phyloP scores from a whole-genome alignment of 2,888 invertebrate species.

The Andrena bicolor region DNA sequence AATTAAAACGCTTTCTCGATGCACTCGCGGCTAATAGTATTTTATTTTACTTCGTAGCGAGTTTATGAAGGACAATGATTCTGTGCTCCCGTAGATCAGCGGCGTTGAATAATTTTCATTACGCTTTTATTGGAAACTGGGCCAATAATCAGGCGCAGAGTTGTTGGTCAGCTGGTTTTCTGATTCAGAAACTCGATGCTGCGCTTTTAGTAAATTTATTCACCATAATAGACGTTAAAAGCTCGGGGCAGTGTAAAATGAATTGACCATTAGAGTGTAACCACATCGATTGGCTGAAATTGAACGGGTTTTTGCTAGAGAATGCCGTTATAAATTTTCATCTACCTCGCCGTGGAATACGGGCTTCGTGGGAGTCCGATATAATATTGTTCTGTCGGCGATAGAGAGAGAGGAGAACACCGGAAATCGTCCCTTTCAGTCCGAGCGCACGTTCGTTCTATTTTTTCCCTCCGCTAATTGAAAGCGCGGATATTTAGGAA shows the following conservation, averaged over 20 bases:
- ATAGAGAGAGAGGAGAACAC: not conserved
- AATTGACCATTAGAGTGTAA: constrained; percentile 3
- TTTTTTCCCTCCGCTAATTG: constrained; percentile 4
- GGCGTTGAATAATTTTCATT: not conserved
- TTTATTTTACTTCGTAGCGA: not conserved
- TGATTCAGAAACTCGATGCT: not conserved
- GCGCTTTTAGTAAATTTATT: not conserved
- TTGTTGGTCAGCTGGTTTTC: too few relatives aligned
- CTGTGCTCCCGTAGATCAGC: not conserved
- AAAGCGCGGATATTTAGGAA: not conserved
- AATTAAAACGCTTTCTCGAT: constrained; percentile 47
- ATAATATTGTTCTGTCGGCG: not conserved
- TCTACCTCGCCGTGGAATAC: not conserved
- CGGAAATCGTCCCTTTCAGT: not conserved
- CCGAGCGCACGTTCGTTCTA: not conserved
- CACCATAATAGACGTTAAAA: not conserved
- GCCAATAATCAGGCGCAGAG: too few relatives aligned
- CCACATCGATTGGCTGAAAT: not conserved
- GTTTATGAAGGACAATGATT: not conserved
- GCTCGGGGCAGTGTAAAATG: not conserved
- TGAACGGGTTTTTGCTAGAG: not conserved
- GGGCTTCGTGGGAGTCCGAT: not conserved
- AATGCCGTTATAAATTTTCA: constrained; percentile 2
- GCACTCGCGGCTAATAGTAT: constrained; percentile 3
- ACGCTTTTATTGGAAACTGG: not conserved